Base-by-base conservation (phyloP, 2,888 invertebrate species). In the Tortricodes alternella region DNA sequence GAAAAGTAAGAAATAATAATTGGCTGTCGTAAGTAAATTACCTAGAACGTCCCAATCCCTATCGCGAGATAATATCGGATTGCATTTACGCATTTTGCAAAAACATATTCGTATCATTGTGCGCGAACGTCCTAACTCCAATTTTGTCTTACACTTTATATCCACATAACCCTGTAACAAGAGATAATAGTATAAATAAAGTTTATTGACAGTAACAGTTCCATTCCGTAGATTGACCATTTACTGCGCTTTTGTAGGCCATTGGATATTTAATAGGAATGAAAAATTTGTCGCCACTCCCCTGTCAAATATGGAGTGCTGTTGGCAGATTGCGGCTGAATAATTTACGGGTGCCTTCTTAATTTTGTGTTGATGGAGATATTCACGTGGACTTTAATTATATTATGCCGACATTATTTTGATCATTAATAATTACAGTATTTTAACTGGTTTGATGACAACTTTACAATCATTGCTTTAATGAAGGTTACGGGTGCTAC, bases 201-300 rank as follows among this genome's bases (percentile, higher is more conserved):
- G 61, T 73, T 78, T 77, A 77, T 74, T 61, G 76, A 57, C 65
- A 71, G 68, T 77, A 65, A 70, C 68, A 58, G 59, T 60, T 78
- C 77, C 77, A 78, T 78, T 74, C 74, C 66, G 65, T 62, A 66
- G 77, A 79, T 79, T 78, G 74, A 64, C 63, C 62, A 59, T 72
- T 70, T 71, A 72, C 67, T 66, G 58, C 59, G 53, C 55, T 65
- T 63, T 62, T 64, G 64, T 67, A 60, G 38, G 15, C 37, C 37
- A 32, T 58, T 57, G 60, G 41, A 52, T 61, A 48, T 61, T 60
- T 60, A n/a, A 57, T 57, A 23, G 19, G 24, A 52, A 52, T 46
- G 37, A 56, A 56, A 56, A 56, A 46, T 43, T 55, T 34, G 55
- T 41, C 18, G 18, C 35, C 24, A 2, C 41, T 46, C 59, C 56